A percentile compares a stretch with the other conserved stretches of the same genome.
Evolutionary conservation across 2,797 vertebrate genomes (phyloP).

Genomic region (Sebastes reedi): DNA sequence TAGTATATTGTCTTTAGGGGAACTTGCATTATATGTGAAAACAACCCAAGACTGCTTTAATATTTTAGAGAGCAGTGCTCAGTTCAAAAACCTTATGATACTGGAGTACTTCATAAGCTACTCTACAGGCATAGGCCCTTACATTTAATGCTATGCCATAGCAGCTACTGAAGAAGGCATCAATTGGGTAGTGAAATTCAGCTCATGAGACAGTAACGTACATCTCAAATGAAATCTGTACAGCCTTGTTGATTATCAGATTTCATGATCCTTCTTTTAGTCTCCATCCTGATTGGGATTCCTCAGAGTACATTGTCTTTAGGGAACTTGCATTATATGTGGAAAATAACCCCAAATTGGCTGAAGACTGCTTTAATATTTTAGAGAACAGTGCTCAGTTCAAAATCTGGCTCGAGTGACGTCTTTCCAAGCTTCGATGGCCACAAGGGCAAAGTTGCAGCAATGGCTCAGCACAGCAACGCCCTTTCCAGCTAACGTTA

Average conservation of each 20-base stretch:
- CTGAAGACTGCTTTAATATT: neutral
- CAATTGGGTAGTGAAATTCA: neutral
- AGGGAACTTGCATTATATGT: neutral
- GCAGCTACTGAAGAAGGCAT: neutral
- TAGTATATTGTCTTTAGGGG: neutral
- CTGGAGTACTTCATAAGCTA: neutral
- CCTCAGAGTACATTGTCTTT: conserved; percentile 1
- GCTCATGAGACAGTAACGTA: neutral
- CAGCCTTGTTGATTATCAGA: neutral
- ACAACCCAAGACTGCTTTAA: neutral
- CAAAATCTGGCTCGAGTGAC: conserved; percentile 36
- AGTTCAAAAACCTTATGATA: neutral
- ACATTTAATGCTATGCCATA: neutral
- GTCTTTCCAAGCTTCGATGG: conserved; percentile 54
- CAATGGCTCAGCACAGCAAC: conserved; percentile 76
- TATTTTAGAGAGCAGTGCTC: neutral
- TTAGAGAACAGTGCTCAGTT: neutral
- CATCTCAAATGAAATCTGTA: neutral
- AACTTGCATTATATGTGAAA: neutral
- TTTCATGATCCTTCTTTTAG: neutral
- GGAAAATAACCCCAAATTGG: neutral
- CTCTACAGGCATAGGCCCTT: neutral
- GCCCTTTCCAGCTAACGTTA: conserved; percentile 79
- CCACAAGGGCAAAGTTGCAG: conserved; percentile 83
- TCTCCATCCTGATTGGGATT: conserved; percentile 51